phyloP scores from a whole-genome alignment of 2,888 invertebrate species.

The Scaptodrosophila latifasciaeformis region DNA sequence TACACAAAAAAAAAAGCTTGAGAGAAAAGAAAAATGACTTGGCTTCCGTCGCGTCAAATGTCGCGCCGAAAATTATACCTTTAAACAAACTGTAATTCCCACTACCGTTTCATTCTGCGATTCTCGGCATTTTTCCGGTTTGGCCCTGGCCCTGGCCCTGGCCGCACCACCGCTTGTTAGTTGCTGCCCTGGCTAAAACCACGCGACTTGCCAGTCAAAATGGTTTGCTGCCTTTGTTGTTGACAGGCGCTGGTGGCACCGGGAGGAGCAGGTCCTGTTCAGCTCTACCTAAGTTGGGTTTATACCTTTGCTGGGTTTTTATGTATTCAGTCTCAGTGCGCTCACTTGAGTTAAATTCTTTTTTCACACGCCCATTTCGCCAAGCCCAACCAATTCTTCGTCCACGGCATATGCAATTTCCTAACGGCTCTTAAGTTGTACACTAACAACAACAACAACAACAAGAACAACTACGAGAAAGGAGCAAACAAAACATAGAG shows the following conservation, averaged over 20 bases:
- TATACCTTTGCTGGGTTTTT: constrained; percentile 39
- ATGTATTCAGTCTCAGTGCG: constrained; percentile 70
- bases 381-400: neutral
- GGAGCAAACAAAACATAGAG: too few species aligned
- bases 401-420: constrained; percentile 57
- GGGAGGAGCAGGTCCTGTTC: too few species aligned
- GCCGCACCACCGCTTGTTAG: too few species aligned
- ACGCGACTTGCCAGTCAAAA: too few species aligned
- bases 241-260: too few species aligned
- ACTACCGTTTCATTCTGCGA: too few species aligned
- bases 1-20: too few species aligned
- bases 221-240: constrained; percentile 33
- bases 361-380: constrained; percentile 63
- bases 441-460: constrained; percentile 14
- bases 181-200: too few species aligned
- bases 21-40: too few species aligned
- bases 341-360: constrained; percentile 68
- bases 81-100: constrained; percentile 16
- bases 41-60: constrained; percentile 67
- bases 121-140: constrained; percentile 64
- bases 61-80: constrained; percentile 73
- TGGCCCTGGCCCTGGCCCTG: constrained; percentile 17
- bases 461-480: constrained; percentile 18
- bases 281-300: too few species aligned
- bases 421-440: constrained; percentile 63